Evolutionary conservation across 2,113 vertebrate genomes (phyloP).

Genomic region (Donacobius atricapilla): DNA sequence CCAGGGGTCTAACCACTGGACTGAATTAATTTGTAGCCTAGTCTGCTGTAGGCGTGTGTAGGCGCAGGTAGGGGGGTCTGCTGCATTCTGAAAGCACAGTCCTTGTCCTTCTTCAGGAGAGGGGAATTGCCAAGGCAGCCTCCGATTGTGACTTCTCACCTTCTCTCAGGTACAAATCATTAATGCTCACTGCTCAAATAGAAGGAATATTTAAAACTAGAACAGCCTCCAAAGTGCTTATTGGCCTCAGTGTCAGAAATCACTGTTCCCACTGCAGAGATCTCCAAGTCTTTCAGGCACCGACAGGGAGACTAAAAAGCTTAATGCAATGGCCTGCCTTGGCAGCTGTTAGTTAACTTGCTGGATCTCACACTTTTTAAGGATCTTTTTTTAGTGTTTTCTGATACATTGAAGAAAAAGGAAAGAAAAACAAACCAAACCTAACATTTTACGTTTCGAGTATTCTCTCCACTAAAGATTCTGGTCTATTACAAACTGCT

Average conservation of each 20-base stretch:
- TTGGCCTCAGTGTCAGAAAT: not conserved
- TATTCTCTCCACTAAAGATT: not conserved
- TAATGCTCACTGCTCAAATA: not conserved
- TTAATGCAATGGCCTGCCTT: not conserved
- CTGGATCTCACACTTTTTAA: not conserved
- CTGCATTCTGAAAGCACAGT: not conserved
- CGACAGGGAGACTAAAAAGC: not conserved
- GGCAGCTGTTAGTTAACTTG: not conserved
- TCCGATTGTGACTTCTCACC: not conserved
- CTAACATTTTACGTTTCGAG: not conserved
- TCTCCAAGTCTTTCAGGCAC: not conserved
- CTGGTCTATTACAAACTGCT: not conserved
- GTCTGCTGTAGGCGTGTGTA: not conserved
- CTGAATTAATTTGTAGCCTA: not conserved
- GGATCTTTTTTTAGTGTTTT: not conserved
- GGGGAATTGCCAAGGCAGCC: not conserved
- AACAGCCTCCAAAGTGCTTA: not conserved
- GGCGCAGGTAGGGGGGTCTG: not conserved
- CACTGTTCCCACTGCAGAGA: not conserved
- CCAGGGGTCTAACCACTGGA: not conserved
- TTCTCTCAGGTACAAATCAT: not conserved
- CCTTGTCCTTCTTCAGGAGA: not conserved
- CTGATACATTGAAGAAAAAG: not conserved
- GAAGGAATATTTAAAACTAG: not conserved
- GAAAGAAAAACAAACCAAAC: not conserved